Percentiles rank a stretch among this genome's conserved stretches.
Evolutionary conservation across 2,888 invertebrate species (phyloP).

Genomic region (Brachyptera putata): DNA sequence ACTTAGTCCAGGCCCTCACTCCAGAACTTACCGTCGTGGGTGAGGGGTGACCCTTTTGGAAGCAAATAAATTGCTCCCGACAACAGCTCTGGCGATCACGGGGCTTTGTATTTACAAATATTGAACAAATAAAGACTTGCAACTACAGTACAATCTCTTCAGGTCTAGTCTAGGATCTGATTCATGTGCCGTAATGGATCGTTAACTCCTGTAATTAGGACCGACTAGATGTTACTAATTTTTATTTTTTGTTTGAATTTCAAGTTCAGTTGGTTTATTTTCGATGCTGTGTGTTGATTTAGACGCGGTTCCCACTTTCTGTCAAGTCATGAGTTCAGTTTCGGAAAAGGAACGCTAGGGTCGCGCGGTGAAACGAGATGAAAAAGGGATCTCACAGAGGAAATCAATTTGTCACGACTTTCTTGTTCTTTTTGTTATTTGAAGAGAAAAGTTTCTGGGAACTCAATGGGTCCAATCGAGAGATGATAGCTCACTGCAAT

Average conservation of each 20-base stretch:
- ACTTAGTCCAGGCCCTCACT: too few relatives aligned
- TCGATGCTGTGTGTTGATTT: neutral
- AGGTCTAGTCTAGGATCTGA: too few relatives aligned
- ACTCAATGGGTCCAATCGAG: neutral
- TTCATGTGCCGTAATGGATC: too few relatives aligned
- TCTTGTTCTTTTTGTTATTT: constrained; percentile 7
- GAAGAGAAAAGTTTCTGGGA: constrained; percentile 18
- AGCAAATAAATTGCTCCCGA: too few relatives aligned
- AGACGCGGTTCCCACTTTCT: constrained; percentile 8
- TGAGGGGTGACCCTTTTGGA: too few relatives aligned
- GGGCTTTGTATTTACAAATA: too few relatives aligned
- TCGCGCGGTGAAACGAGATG: neutral
- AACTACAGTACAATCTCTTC: too few relatives aligned
- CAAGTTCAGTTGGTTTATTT: too few relatives aligned
- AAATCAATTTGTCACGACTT: constrained; percentile 27
- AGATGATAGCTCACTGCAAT: constrained; percentile 15
- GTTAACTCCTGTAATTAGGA: constrained; percentile 5
- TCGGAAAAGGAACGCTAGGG: constrained; percentile 1
- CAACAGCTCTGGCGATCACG: too few relatives aligned
- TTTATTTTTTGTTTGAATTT: neutral
- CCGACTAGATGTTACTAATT: neutral
- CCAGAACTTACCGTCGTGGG: too few relatives aligned
- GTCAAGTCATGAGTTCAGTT: neutral
- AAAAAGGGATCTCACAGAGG: constrained; percentile 14
- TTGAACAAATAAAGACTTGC: too few relatives aligned